phyloP scores from a whole-genome alignment of 2,113 vertebrate species.

The Rhizomys pruinosus region DNA sequence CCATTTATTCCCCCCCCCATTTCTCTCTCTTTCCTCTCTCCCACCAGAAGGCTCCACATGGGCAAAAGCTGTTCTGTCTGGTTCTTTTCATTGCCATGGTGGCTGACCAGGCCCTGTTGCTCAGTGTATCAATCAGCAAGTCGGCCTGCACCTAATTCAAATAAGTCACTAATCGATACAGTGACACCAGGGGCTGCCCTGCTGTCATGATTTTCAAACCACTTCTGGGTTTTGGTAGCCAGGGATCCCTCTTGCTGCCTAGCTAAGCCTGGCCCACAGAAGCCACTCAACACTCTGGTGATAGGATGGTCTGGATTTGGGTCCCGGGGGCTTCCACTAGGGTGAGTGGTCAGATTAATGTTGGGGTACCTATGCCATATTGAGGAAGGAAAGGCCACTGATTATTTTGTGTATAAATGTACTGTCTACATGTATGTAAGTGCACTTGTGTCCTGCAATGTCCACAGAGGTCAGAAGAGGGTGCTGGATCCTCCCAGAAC shows the following conservation, averaged over 20 bases:
- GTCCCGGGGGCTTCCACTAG: neutral
- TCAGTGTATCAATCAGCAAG: neutral
- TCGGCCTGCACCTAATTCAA: neutral
- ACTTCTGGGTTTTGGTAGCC: neutral
- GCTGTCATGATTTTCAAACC: neutral
- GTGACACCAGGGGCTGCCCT: neutral
- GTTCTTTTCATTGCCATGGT: neutral
- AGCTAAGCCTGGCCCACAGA: neutral
- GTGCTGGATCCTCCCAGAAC: too few species aligned
- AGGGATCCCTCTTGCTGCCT: neutral
- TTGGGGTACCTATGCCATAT: neutral
- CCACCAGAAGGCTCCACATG: neutral
- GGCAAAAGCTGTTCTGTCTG: neutral
- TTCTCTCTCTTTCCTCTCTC: neutral
- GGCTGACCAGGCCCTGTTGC: neutral
- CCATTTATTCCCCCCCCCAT: neutral
- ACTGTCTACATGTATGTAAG: too few species aligned
- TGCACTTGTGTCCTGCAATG: too few species aligned
- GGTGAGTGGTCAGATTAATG: neutral
- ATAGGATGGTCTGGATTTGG: neutral
- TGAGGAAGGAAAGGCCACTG: neutral
- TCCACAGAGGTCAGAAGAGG: too few species aligned
- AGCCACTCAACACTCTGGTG: neutral
- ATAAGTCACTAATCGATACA: neutral
- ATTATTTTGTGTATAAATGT: too few species aligned